Evolutionary conservation across 2,888 invertebrate genomes (phyloP).

Genomic region (Macrosoma leucophasiata): DNA sequence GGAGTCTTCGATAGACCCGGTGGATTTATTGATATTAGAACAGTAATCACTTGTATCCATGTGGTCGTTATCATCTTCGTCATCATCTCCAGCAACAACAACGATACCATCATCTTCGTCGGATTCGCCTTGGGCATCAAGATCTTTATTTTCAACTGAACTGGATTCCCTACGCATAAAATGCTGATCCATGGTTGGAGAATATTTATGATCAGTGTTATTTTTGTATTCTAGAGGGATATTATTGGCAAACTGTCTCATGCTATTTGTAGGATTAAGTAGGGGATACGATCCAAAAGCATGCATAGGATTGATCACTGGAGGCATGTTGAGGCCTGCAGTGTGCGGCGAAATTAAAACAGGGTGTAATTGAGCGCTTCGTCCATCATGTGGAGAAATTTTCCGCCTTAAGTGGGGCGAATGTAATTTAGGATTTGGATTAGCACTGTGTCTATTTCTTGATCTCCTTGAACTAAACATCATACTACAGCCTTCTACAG

Average conservation of each 20-base stretch:
- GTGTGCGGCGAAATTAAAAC: conserved; percentile 83
- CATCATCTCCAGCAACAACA: conserved; percentile 86
- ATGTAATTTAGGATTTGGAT: conserved; percentile 98
- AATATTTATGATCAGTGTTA: conserved; percentile 53
- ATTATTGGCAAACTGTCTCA: conserved; percentile 72
- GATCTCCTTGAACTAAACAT: conserved; percentile 98
- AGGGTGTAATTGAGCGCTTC: conserved; percentile 91
- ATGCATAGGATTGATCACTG: conserved; percentile 81
- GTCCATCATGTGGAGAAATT: conserved; percentile 95
- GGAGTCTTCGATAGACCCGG: conserved; percentile 57
- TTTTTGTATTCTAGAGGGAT: conserved; percentile 71
- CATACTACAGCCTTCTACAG: conserved; percentile 99
- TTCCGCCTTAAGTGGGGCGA: conserved; percentile 95
- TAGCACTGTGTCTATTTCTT: conserved; percentile 97
- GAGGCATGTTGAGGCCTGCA: conserved; percentile 78
- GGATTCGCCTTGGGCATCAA: conserved; percentile 79
- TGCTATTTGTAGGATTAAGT: conserved; percentile 81
- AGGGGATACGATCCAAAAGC: conserved; percentile 88
- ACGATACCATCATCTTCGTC: conserved; percentile 86
- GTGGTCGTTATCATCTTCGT: conserved; percentile 80
- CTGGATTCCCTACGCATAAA: conserved; percentile 56
- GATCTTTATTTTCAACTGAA: conserved; percentile 70
- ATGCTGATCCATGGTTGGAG: conserved; percentile 46
- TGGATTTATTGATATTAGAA: conserved; percentile 55
- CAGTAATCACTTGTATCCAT: conserved; percentile 64